Evolutionary conservation across 2,113 vertebrate genomes (phyloP).

Genomic region (Dromaius novaehollandiae): DNA sequence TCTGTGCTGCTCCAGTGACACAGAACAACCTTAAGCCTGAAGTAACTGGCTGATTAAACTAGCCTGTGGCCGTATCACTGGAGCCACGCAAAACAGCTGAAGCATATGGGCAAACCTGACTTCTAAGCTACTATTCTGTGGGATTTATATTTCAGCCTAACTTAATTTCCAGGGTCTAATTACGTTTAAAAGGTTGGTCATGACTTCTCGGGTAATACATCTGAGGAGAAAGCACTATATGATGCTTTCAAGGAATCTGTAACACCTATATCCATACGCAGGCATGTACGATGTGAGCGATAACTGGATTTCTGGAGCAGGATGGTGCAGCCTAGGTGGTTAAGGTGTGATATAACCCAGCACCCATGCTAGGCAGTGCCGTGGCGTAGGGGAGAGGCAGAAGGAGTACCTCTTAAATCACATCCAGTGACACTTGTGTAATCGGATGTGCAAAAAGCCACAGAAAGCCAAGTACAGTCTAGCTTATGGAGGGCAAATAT

Average conservation of each 20-base stretch:
- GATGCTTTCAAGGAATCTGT: background rate
- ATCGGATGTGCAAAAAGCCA: background rate
- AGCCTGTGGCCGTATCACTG: background rate
- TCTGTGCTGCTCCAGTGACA: constrained; percentile 36
- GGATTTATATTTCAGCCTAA: background rate
- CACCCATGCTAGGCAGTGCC: fast-evolving
- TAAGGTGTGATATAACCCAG: background rate
- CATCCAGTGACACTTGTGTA: background rate
- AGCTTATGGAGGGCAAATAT: background rate
- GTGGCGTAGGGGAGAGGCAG: background rate
- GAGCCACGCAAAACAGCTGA: background rate
- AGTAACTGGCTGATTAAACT: constrained; percentile 7
- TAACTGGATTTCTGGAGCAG: background rate
- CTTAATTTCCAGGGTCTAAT: background rate
- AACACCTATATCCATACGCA: background rate
- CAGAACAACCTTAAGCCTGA: constrained; percentile 35
- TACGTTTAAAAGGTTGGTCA: background rate
- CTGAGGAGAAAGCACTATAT: background rate
- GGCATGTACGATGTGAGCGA: background rate
- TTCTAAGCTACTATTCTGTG: background rate
- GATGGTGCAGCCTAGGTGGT: background rate
- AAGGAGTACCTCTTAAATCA: background rate
- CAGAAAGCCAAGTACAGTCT: background rate
- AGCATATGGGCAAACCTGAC: background rate
- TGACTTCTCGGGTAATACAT: background rate